A percentile compares a stretch with the other conserved stretches of the same genome.
These are phyloP conservation scores for Drosophila navojoa DNA, from an alignment of 1,140 invertebrate genomes.

Conservation along the genomic window DNA sequence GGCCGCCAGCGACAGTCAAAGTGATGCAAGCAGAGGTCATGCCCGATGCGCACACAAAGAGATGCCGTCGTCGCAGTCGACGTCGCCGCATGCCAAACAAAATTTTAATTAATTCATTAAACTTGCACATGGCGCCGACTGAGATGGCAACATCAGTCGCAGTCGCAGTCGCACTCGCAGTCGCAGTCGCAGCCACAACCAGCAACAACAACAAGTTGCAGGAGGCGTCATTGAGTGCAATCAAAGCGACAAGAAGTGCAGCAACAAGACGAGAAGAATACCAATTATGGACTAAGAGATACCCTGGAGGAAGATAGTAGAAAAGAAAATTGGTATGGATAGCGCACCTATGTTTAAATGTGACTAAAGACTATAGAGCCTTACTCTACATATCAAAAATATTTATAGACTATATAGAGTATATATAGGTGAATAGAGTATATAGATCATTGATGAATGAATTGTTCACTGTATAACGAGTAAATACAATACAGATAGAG, in stretches of 20 bases:
- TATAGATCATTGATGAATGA: too few species aligned
- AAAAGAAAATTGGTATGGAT: too few species aligned
- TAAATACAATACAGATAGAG: too few species aligned
- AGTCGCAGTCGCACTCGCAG: neutral
- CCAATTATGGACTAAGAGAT: constrained; percentile 6
- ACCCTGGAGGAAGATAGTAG: neutral
- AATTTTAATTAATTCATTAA: constrained; percentile 79
- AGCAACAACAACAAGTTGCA: constrained; percentile 27
- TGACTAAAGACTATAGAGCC: too few species aligned
- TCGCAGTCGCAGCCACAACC: neutral
- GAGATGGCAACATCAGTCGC: constrained; percentile 13
- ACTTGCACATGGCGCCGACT: constrained; percentile 64
- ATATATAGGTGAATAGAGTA: too few species aligned
- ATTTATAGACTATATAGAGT: too few species aligned
- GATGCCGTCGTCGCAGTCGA: constrained; percentile 10
- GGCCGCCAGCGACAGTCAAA: constrained; percentile 36
- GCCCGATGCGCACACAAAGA: constrained; percentile 32
- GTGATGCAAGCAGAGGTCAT: constrained; percentile 58
- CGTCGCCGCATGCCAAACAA: constrained; percentile 30
- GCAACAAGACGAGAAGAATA: constrained; percentile 19
- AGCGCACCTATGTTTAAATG: too few species aligned
- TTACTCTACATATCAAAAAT: too few species aligned
- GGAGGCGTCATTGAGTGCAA: constrained; percentile 12
- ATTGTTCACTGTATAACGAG: too few species aligned
- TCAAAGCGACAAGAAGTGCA: constrained; percentile 42